phyloP scores from a whole-genome alignment of 2,888 invertebrate species.

The Ferrisia virgata region DNA sequence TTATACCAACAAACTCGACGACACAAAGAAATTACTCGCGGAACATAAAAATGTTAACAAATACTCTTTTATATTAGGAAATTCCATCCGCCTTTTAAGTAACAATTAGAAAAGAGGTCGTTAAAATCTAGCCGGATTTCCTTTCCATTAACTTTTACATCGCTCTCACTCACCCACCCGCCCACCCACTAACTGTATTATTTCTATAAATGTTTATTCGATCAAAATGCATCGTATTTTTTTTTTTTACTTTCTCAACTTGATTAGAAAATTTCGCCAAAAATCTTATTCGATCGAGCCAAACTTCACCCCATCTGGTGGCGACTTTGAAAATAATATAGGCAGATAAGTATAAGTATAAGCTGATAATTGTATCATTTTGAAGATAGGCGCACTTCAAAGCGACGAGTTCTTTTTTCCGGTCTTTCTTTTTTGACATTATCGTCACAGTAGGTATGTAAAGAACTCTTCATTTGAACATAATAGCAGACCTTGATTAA shows the following conservation, averaged over 20 bases:
- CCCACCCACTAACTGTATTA: not conserved
- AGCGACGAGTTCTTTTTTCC: not conserved
- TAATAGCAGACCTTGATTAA: not conserved
- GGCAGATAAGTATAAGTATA: no score
- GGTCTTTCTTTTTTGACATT: not conserved
- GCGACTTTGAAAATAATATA: not conserved
- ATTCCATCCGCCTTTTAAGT: not conserved
- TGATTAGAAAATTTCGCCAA: not conserved
- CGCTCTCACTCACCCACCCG: no score
- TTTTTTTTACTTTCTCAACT: no score
- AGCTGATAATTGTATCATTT: not conserved
- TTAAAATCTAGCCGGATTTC: not conserved
- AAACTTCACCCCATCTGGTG: not conserved
- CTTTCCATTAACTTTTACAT: not conserved
- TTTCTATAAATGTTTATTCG: not conserved
- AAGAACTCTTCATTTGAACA: not conserved
- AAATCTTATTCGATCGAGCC: not conserved
- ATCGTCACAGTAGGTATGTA: not conserved
- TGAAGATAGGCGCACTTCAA: not conserved
- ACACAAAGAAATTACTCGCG: not conserved
- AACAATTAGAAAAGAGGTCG: conserved; percentile 5
- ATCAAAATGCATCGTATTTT: not conserved
- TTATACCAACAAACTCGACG: not conserved
- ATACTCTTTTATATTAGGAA: not conserved
- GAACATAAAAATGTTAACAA: conserved; percentile 8